Conservation (phyloP, 2,113 vertebrate species). For the Syngnathus typhle region DNA sequence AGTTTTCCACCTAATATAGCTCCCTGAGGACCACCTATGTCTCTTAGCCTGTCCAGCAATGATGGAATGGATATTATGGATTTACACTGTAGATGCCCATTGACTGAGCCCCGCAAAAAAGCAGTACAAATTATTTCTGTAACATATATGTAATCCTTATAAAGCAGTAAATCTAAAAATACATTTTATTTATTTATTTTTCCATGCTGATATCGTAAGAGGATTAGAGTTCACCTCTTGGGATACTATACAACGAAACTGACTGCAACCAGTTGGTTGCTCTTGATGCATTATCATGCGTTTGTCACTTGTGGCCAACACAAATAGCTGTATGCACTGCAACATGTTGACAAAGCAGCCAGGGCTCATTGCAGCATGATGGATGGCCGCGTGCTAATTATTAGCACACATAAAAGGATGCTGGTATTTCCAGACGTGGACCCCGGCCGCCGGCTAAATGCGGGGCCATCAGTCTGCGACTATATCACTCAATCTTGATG, state of each 20-base stretch:
- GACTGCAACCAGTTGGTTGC: not conserved
- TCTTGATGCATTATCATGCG: slow-evolving; percentile 48
- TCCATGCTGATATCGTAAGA: not conserved
- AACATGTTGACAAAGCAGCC: slow-evolving; percentile 68
- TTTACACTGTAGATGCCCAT: not conserved
- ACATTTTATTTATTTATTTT: not conserved
- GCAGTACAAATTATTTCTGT: not conserved
- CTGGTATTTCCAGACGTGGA: slow-evolving; percentile 67
- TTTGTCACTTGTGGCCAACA: slow-evolving; percentile 58
- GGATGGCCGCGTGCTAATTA: slow-evolving; percentile 73
- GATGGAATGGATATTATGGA: not conserved
- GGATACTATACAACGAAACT: not conserved
- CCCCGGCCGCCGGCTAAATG: slow-evolving; percentile 66
- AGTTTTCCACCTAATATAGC: no score
- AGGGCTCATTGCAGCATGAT: slow-evolving; percentile 66
- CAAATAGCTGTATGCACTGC: slow-evolving; percentile 65
- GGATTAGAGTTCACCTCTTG: no score
- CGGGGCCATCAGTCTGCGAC: slow-evolving; percentile 65
- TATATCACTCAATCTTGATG: slow-evolving; percentile 77
- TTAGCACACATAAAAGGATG: slow-evolving; percentile 75
- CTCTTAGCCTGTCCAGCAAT: no score
- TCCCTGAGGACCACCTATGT: no score
- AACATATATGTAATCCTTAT: not conserved
- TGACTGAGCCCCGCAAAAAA: not conserved
- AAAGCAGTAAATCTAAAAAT: not conserved